phyloP scores from a whole-genome alignment of 2,888 invertebrate species.

The Ametastegia equiseti region DNA sequence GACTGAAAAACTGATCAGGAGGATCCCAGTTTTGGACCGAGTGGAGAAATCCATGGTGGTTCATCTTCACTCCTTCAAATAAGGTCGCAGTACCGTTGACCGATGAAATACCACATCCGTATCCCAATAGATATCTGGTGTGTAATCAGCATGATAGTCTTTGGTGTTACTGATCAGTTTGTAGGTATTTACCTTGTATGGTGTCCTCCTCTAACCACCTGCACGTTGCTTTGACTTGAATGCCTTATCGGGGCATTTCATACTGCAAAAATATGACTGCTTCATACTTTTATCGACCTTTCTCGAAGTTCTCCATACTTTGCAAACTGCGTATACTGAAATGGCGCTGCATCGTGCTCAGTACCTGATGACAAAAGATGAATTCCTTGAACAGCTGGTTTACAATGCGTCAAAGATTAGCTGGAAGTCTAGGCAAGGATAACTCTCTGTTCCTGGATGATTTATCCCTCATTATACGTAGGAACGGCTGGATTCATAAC shows the following conservation, averaged over 20 bases:
- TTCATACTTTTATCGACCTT: not conserved
- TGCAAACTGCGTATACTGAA: not conserved
- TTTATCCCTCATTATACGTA: conserved; percentile 58
- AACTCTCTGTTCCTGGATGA: not conserved
- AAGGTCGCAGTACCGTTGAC: too few species aligned
- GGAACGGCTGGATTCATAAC: conserved; percentile 61
- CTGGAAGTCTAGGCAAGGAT: conserved; percentile 1
- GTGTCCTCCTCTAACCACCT: too few species aligned
- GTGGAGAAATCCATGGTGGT: too few species aligned
- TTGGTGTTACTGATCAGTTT: too few species aligned
- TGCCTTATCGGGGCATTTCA: not conserved
- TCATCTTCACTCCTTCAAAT: too few species aligned
- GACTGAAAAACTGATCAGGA: too few species aligned
- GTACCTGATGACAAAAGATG: not conserved
- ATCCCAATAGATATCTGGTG: too few species aligned
- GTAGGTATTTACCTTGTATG: too few species aligned
- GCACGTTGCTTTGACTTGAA: too few species aligned
- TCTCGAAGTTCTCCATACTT: not conserved
- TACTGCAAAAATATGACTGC: not conserved
- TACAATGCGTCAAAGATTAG: not conserved
- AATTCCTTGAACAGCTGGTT: conserved; percentile 4
- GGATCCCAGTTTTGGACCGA: too few species aligned
- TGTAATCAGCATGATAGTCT: too few species aligned
- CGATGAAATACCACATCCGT: too few species aligned
- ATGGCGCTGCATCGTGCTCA: conserved; percentile 22